A percentile compares a stretch with the other conserved stretches of the same genome.
Evolutionary conservation across 2,113 vertebrate genomes (phyloP).

Genomic region (Pelodiscus sinensis): DNA sequence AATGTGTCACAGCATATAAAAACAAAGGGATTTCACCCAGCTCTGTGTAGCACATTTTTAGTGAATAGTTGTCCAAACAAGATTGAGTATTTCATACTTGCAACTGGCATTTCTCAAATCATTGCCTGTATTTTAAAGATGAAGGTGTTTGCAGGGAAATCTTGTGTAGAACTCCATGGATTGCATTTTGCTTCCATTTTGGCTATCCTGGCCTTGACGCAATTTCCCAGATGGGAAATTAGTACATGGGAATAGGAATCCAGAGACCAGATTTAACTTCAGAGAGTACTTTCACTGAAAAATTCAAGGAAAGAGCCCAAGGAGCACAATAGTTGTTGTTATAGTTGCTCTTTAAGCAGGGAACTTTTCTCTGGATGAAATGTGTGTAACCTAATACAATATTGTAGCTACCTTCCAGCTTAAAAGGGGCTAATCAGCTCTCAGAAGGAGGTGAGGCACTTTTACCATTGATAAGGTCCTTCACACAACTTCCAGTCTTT

Average conservation of each 20-base stretch:
- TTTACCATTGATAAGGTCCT: not conserved
- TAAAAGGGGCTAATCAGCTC: not conserved
- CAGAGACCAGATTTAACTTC: not conserved
- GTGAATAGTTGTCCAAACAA: constrained; percentile 13
- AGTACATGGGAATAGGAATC: not conserved
- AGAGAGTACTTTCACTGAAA: constrained; percentile 2
- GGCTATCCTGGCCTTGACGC: not conserved
- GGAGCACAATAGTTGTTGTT: not conserved
- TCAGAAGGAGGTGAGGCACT: not conserved
- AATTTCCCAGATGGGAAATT: not conserved
- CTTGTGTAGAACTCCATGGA: not conserved
- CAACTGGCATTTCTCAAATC: not conserved
- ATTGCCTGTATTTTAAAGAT: not conserved
- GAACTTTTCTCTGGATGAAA: not conserved
- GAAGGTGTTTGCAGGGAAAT: not conserved
- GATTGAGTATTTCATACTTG: not conserved
- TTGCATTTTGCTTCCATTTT: not conserved
- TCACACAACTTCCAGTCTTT: not conserved
- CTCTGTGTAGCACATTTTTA: constrained; percentile 11
- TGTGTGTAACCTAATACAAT: not conserved
- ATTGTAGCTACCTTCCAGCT: not conserved
- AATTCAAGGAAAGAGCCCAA: not conserved
- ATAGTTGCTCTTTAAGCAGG: not conserved
- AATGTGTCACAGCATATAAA: not conserved
- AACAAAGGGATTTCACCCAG: constrained; percentile 19